A percentile compares a stretch with the other conserved stretches of the same genome.
phyloP scores from a whole-genome alignment of 2,113 vertebrate genomes.

The Gobio gobio region DNA sequence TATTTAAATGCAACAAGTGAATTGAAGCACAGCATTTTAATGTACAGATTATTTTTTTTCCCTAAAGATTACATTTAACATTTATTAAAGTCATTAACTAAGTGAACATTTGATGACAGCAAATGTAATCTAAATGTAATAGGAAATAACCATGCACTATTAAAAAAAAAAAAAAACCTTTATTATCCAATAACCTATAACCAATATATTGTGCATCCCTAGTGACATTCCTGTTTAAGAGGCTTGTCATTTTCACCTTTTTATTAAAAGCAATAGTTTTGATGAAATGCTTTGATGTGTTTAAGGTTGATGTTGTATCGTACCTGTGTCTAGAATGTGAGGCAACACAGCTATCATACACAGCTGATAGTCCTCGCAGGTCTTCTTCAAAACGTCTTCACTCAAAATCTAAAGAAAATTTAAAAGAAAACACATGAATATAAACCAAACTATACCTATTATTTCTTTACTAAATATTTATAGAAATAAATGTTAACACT shows the following conservation, averaged over 20 bases:
- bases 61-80: background rate
- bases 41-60: background rate
- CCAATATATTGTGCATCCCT: background rate
- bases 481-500: too few relatives aligned
- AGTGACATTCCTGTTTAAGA: background rate
- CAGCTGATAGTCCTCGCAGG: constrained; percentile 91
- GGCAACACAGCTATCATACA: constrained; percentile 92
- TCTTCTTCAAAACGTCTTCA: constrained; percentile 84
- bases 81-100: background rate
- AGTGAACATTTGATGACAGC: background rate
- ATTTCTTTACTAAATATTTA: too few relatives aligned
- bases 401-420: constrained; percentile 79
- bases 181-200: background rate
- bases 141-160: background rate
- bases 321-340: constrained; percentile 96
- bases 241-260: background rate
- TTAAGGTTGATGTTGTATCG: background rate
- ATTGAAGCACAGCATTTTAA: background rate
- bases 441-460: background rate
- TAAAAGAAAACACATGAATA: constrained; percentile 19
- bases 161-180: too few relatives aligned
- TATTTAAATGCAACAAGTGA: background rate
- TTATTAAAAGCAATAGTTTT: background rate
- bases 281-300: background rate
- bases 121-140: background rate